Evolutionary conservation across 2,888 invertebrate genomes (phyloP), one percentile per base, ranked within the genome.

Genomic region (Drosophila setosimentum): DNA sequence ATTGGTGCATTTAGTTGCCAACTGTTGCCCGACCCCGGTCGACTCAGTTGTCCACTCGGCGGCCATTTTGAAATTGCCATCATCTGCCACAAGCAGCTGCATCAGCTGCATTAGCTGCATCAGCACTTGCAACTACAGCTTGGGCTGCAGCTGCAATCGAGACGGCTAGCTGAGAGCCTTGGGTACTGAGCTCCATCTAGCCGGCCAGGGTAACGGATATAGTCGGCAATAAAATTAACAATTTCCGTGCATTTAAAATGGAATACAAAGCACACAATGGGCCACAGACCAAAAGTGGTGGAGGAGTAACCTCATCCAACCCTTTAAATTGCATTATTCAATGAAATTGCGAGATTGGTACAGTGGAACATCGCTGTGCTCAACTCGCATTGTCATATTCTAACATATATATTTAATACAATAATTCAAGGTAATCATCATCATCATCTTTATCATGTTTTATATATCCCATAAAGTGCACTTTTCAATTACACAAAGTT

Each of bases 1-100:
- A 89, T 89, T 89, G 89, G 89, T 83, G 89, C 89, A 89, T 83
- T 89, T 88, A 89, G 80, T 79, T 87, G 75, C 67, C 68, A 72
- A 57, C 57, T 57, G 65, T 76, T 68, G 37, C 37, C 37, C 13
- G n/a, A 40, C 2, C 40, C 8, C 37, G 62, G 27, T 32, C 55
- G 55, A 40, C 54, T 40, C n/a, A 24, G 45, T 45, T 63, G 65
- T 74, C 77, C 68, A 68, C 72, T 49, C 68, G 77, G 75, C 86
- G 68, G 88, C 86, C 87, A 87, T 85, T 84, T 86, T 86, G 81
- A 61, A 82, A 67, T 35, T 33, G 75, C 82, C 73, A 29, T 30
- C 53, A 57, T 29, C 48, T 16, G 48, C 48, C 42, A 48, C 54
- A 30, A 61, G 27, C 72, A 49, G 65, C 37, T 32, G 63, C 63